phyloP scores from a whole-genome alignment of 2,797 vertebrate species.

The Apogon talboti region DNA sequence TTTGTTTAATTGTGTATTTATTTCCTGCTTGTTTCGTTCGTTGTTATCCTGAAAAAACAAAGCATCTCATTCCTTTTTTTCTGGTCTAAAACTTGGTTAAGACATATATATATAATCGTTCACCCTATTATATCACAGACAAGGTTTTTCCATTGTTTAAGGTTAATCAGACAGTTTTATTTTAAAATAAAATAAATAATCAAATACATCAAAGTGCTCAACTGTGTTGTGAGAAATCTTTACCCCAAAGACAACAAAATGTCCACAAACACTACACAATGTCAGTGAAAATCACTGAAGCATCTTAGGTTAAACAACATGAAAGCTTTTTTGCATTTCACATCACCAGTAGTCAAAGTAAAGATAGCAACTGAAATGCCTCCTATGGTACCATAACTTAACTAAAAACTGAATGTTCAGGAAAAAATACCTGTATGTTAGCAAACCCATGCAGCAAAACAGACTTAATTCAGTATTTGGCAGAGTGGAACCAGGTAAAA shows the following conservation, averaged over 20 bases:
- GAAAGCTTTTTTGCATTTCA: neutral
- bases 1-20: conserved; percentile 43
- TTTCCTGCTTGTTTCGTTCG: conserved; percentile 47
- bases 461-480: conserved; percentile 19
- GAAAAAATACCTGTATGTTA: conserved; percentile 1
- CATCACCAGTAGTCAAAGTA: conserved; percentile 12
- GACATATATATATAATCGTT: conserved; percentile 55
- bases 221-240: conserved; percentile 42
- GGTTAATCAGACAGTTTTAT: conserved; percentile 63
- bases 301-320: conserved; percentile 12
- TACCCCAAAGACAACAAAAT: conserved; percentile 21
- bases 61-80: conserved; percentile 38
- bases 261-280: conserved; percentile 6
- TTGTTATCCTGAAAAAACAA: conserved; percentile 39
- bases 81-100: conserved; percentile 67
- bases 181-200: conserved; percentile 78
- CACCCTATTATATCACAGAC: neutral
- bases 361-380: conserved; percentile 9
- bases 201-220: conserved; percentile 71
- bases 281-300: conserved; percentile 11
- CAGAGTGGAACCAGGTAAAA: conserved; percentile 8
- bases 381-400: neutral
- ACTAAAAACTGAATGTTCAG: neutral
- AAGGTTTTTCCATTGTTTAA: conserved; percentile 8
- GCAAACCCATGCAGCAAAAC: conserved; percentile 11